Evolutionary conservation across 1,140 invertebrate species (phyloP).

Genomic region (Drosophila sechellia): DNA sequence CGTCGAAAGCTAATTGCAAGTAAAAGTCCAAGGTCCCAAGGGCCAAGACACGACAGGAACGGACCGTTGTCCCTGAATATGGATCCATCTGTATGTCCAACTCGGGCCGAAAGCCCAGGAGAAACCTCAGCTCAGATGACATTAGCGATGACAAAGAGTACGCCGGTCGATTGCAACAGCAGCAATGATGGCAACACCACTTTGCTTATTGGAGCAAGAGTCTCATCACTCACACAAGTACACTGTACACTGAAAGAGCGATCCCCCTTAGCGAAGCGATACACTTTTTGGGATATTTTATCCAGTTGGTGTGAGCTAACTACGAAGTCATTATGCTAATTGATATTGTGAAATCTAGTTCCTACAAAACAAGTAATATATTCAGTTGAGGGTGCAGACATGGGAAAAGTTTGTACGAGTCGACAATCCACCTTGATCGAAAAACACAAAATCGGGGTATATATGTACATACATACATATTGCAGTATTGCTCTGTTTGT

Average conservation of each 20-base stretch:
- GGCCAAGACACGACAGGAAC: slow-evolving; percentile 8
- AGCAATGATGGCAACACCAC: slow-evolving; percentile 44
- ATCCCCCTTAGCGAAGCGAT: neutral
- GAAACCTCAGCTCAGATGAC: slow-evolving; percentile 58
- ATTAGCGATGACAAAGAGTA: slow-evolving; percentile 68
- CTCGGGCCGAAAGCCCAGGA: slow-evolving; percentile 15
- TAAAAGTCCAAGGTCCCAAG: slow-evolving; percentile 46
- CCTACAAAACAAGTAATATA: no score
- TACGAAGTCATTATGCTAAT: no score
- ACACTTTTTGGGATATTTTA: no score
- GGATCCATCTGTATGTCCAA: slow-evolving; percentile 15
- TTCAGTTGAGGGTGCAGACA: no score
- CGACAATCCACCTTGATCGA: no score
- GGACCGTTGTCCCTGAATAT: slow-evolving; percentile 22
- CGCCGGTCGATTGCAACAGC: slow-evolving; percentile 17
- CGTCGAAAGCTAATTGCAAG: slow-evolving; percentile 68
- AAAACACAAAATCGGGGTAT: no score
- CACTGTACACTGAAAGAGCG: slow-evolving; percentile 12
- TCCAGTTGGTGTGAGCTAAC: no score
- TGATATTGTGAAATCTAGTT: no score
- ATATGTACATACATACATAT: no score
- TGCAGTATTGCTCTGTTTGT: neutral
- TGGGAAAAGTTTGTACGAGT: no score
- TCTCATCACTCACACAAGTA: slow-evolving; percentile 49
- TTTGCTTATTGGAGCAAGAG: slow-evolving; percentile 68